Base-by-base conservation (phyloP, 2,797 vertebrate species). In the Schizopygopsis malacanthus region DNA sequence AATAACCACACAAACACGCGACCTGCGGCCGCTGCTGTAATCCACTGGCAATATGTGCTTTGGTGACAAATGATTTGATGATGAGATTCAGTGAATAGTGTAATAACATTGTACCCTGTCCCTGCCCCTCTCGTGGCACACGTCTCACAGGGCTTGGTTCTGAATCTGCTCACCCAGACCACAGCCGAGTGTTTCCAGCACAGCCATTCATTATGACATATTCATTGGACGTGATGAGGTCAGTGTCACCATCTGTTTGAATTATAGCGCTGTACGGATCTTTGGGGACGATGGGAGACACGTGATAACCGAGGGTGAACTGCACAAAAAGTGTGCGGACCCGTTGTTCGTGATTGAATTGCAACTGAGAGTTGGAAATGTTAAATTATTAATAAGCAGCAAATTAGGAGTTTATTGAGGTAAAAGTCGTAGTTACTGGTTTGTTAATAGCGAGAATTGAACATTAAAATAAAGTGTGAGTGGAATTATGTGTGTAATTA, bases 1-100 rank as follows among this genome's bases (percentile, higher is more conserved):
- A 89, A 81, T 89, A 77, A 85, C 83, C 84, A 77, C 85, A 84
- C 76, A 83, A 70, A 70, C 78, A 63, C 37, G 52, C 78, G 75
- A 86, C 88, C 20, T 33, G 70, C 70, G 54, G 78, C 63, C 28
- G 11, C 69, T 87, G 78, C 86, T 87, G 83, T 91, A 91, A 90
- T 93, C 86, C 90, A 69, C 56, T 73, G 88, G 90, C 63, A 85
- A 85, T 70, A 86, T 89, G 83, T 84, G 78, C 87, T 20, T 79
- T 79, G 89, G 90, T 90, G 85, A 92, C 91, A 93, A 89, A 91
- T 88, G 56, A 83, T 85, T 65, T 33, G 76, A 88, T 87, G 88
- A 85, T 86, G 85, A 84, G 72, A 89, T 85, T 90, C 89, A 84
- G 65, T 87, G 86, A 86, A 84, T 87, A 85, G 87, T 87, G 88